phyloP scores from a whole-genome alignment of 2,113 vertebrate species.

The Machaerirhynchus nigripectus region DNA sequence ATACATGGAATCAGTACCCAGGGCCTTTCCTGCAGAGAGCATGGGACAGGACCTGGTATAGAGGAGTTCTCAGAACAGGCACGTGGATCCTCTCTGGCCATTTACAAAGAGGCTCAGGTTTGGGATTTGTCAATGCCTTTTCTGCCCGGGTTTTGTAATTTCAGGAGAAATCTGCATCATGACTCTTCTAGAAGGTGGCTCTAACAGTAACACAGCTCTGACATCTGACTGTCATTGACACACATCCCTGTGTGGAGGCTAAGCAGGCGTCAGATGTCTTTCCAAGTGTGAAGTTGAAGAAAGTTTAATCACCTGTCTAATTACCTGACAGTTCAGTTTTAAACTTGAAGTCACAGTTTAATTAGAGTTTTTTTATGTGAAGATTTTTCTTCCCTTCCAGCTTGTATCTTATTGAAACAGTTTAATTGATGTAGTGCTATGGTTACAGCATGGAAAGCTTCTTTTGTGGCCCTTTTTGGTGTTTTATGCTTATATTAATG shows the following conservation, averaged over 20 bases:
- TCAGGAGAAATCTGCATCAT: not conserved
- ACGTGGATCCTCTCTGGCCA: not conserved
- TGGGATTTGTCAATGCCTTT: not conserved
- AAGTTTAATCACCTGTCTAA: conserved; percentile 47
- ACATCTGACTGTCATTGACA: not conserved
- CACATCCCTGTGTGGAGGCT: not conserved
- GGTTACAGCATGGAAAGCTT: not conserved
- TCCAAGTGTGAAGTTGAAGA: conserved; percentile 11
- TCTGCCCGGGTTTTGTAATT: not conserved
- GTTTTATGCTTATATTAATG: not conserved
- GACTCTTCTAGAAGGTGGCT: not conserved
- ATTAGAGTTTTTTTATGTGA: conserved; percentile 29
- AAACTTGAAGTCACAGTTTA: conserved; percentile 33
- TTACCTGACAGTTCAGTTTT: conserved; percentile 25
- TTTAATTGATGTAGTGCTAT: not conserved
- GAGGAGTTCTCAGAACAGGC: not conserved
- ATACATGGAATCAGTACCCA: not conserved
- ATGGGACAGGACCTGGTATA: not conserved
- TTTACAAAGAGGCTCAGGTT: not conserved
- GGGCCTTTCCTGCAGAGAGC: not conserved
- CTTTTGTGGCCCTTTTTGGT: not conserved
- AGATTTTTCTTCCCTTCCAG: not conserved
- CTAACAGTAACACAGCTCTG: not conserved
- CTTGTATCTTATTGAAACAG: not conserved
- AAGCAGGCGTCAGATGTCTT: not conserved